A percentile compares a stretch with the other conserved stretches of the same genome.
Evolutionary conservation across 2,797 vertebrate genomes (phyloP).

Genomic region (Macroramphosus scolopax): DNA sequence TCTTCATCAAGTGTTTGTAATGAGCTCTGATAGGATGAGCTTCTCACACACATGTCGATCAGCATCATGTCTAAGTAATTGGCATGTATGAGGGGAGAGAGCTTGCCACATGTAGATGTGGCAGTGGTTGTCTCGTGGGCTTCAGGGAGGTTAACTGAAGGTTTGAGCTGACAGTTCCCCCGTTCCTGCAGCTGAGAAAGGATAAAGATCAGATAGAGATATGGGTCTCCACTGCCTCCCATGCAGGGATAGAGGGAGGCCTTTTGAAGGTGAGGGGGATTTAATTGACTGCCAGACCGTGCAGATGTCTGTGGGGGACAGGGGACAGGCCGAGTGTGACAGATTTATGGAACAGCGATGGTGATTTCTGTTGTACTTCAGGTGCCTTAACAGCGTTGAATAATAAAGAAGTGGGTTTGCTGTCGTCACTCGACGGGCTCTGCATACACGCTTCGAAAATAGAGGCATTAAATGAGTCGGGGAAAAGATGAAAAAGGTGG

Average conservation of each 20-base stretch:
- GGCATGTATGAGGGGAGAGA: background rate
- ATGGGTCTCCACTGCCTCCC: conserved; percentile 32
- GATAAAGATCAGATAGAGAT: conserved; percentile 65
- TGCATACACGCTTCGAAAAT: conserved; percentile 14
- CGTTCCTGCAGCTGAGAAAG: conserved; percentile 35
- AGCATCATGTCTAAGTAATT: background rate
- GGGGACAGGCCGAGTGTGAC: conserved; percentile 13
- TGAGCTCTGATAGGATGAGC: conserved; percentile 8
- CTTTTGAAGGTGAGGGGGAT: conserved; percentile 58
- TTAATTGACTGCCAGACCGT: conserved; percentile 62
- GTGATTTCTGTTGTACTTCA: conserved; percentile 8
- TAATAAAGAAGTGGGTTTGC: conserved; percentile 4
- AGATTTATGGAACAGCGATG: conserved; percentile 40
- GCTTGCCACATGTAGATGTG: conserved; percentile 8
- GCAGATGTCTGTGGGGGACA: conserved; percentile 45
- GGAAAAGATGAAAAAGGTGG: conserved; percentile 14
- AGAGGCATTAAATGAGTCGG: conserved; percentile 1
- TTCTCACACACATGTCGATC: background rate
- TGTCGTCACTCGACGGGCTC: background rate
- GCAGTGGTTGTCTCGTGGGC: conserved; percentile 6
- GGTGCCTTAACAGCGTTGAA: conserved; percentile 13
- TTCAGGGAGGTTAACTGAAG: conserved; percentile 50
- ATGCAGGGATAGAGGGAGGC: conserved; percentile 25
- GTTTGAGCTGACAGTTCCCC: conserved; percentile 50
- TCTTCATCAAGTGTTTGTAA: conserved; percentile 2